These are phyloP conservation scores for Aegotheles bennettii DNA, from an alignment of 2,113 vertebrate species.

Conservation along the genomic window DNA sequence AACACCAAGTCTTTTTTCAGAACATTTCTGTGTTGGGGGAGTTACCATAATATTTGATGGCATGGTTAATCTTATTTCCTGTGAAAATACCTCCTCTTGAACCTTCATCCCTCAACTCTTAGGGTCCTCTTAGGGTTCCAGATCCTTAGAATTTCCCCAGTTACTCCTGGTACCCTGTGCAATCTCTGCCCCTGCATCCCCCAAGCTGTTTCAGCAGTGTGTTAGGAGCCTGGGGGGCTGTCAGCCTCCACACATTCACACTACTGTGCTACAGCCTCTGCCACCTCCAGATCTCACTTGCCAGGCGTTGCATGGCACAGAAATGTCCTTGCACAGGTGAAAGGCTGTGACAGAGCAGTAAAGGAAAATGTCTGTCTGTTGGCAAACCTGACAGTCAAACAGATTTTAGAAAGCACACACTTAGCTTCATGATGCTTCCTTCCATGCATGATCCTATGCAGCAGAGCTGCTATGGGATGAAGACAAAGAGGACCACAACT, in stretches of 20 bases:
- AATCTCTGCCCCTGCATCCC: background rate
- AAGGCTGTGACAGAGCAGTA: background rate
- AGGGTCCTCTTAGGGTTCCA: background rate
- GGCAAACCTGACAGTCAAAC: background rate
- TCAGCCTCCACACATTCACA: background rate
- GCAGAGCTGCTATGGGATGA: background rate
- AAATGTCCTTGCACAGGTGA: background rate
- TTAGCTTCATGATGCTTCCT: background rate
- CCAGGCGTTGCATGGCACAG: background rate
- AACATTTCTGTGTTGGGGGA: background rate
- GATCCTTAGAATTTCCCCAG: background rate
- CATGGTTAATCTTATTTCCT: background rate
- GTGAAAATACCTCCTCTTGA: background rate
- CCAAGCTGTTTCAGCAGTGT: background rate
- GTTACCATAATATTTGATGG: background rate
- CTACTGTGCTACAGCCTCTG: background rate
- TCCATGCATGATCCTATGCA: background rate
- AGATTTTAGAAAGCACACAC: background rate
- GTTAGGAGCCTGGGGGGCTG: no score
- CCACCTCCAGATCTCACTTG: background rate
- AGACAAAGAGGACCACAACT: background rate
- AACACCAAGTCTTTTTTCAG: background rate
- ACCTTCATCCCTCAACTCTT: background rate
- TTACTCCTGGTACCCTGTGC: background rate
- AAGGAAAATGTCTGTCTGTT: background rate